Evolutionary conservation across 2,113 vertebrate species (phyloP), one percentile per base, ranked within the genome.

Genomic region (Polypterus bichir): DNA sequence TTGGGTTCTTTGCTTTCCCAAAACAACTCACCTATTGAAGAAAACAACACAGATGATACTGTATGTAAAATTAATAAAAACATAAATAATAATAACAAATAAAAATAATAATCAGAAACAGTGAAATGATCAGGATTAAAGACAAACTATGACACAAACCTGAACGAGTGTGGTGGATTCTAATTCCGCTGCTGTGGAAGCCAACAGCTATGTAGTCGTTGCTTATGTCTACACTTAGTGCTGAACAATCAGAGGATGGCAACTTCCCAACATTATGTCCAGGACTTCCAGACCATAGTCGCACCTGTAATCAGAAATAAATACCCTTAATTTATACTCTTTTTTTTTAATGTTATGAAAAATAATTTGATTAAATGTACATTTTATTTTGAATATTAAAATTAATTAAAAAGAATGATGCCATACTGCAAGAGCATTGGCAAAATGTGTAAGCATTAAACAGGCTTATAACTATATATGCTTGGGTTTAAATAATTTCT

Each of bases 261-360:
- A 86, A 74, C 7, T 63, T n/a, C 2, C 71, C 62, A 5, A 76
- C 59, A 44, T 73, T 77, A 3, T 54, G 70, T 7, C 91, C 90
- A 3, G 91, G 85, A 71, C 81, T 86, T 1, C 87, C 89, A 5
- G 88, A 88, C 87, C 90, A 94, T 52, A 95, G 72, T 53, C 89
- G 83, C 53, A 92, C 81, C 90, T 93, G 72, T 1, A 72, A 9
- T 64, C 54, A 63, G n/a, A 11, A 3, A 11, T 46, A 45, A 59
- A 52, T 11, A 4, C 6, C 56, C n/a, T n/a, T n/a, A n/a, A n/a
- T n/a, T n/a, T n/a, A n/a, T n/a, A n/a, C n/a, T n/a, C n/a, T n/a
- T n/a, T n/a, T 48, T 46, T 4, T 47, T 4, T 1, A 10, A 3
- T 6, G 60, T 65, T 44, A 6, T 1, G 9, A 27, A 27, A 27